These are phyloP conservation scores for Molanna angustata DNA, from an alignment of 2,888 invertebrate genomes.

Conservation along the genomic window DNA sequence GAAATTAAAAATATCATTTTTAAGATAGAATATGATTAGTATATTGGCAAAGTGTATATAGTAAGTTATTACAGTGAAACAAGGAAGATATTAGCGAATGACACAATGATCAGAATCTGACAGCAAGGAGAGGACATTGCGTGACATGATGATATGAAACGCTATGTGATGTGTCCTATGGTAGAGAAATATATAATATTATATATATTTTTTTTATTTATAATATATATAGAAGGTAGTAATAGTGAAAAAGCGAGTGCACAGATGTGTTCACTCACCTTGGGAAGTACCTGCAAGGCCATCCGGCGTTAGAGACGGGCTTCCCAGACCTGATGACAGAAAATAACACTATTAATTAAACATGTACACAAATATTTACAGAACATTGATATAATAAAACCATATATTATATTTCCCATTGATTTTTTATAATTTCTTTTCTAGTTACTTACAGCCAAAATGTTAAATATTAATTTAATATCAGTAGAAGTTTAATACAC, in stretches of 20 bases:
- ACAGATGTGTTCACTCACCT: constrained; percentile 62
- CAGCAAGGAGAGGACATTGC: constrained; percentile 27
- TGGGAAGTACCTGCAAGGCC: constrained; percentile 81
- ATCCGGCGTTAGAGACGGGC: constrained; percentile 60
- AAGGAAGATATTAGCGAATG: constrained; percentile 23
- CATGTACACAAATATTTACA: not conserved
- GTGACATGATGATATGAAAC: constrained; percentile 31
- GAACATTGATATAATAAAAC: too few species aligned
- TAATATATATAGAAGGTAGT: constrained; percentile 16
- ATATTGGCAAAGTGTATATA: not conserved
- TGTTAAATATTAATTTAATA: too few species aligned
- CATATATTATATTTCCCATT: too few species aligned
- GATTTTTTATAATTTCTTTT: too few species aligned
- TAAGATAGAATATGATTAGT: too few species aligned
- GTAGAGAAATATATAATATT: constrained; percentile 12
- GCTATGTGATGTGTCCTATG: constrained; percentile 29
- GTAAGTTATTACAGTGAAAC: constrained; percentile 22
- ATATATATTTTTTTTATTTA: too few species aligned
- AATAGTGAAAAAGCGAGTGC: constrained; percentile 29
- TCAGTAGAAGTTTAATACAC: too few species aligned
- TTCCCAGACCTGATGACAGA: constrained; percentile 56
- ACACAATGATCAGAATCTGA: constrained; percentile 27
- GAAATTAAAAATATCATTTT: too few species aligned
- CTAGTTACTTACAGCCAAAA: too few species aligned
- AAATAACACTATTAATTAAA: not conserved